Base-by-base conservation (phyloP, 1,140 invertebrate species). In the Phortica variegata region DNA sequence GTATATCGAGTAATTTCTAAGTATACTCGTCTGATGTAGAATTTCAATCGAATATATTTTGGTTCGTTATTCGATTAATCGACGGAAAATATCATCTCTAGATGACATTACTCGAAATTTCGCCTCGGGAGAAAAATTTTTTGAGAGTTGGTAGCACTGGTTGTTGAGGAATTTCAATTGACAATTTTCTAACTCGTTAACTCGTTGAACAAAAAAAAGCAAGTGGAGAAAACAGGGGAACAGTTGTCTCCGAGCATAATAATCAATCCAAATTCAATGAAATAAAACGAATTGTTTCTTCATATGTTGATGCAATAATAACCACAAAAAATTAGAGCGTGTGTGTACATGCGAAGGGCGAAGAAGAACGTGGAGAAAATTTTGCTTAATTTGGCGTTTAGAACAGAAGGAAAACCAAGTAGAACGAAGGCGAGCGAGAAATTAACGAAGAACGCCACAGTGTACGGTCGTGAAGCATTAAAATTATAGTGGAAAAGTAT, bases 361-460 rank as follows among this genome's bases (percentile, higher is more conserved):
- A n/a, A n/a, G n/a, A n/a, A n/a, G n/a, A n/a, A n/a, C n/a, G n/a
- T n/a, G 16, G 33, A 34, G 16, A 34, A 34, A n/a, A n/a, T 34
- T 34, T 34, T 34, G 33, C 33, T 34, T 34, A 34, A 34, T 34
- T 34, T 34, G 33, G 33, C 33, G 12, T 34, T 34, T 6, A 34
- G 16, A 34, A 15, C 12, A 34, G 43, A 49, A 54, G 29, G 42
- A 39, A 57, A 44, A 43, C 43, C 50, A 48, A 40, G 42, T 44
- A 48, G 47, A 51, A 56, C 48, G 32, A 44, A 46, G 43, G 45
- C 43, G 55, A 59, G 47, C 38, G 47, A 49, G 47, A 57, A 42
- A 47, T 44, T 47, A 60, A 29, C 26, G 55, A 51, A 59, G 51
- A n/a, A n/a, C n/a, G n/a, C n/a, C n/a, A n/a, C n/a, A n/a, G n/a